A percentile compares a stretch with the other conserved stretches of the same genome.
Conservation (phyloP, 1,140 invertebrate genomes). For the Caenorhabditis remanei region DNA sequence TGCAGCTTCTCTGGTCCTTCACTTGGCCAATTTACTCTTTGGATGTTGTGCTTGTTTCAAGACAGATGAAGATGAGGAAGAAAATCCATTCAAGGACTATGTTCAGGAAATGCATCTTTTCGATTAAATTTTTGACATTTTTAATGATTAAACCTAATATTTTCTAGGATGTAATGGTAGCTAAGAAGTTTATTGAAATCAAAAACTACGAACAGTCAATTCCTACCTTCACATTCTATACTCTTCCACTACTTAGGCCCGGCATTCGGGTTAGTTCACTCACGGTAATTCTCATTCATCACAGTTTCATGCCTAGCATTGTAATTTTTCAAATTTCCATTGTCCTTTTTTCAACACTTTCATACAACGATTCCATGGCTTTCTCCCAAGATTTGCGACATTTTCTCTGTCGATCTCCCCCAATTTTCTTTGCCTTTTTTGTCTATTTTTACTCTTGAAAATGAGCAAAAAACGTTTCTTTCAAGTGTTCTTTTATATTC, state of each 20-base stretch:
- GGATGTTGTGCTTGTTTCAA: slow-evolving; percentile 28
- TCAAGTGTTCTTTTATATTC: slow-evolving; percentile 27
- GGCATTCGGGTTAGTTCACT: slow-evolving; percentile 27
- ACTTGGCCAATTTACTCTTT: slow-evolving; percentile 27
- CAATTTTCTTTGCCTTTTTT: slow-evolving; percentile 5
- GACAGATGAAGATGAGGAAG: not conserved
- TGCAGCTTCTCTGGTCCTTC: slow-evolving; percentile 16
- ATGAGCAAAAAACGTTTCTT: slow-evolving; percentile 34
- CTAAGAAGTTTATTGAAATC: too few relatives aligned
- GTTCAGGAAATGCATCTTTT: slow-evolving; percentile 51
- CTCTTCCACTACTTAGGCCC: slow-evolving; percentile 8
- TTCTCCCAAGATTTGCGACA: slow-evolving; percentile 37
- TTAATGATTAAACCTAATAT: not conserved
- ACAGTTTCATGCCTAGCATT: slow-evolving; percentile 28
- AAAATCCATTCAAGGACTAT: slow-evolving; percentile 37
- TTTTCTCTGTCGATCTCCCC: slow-evolving; percentile 21
- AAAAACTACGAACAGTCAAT: too few relatives aligned
- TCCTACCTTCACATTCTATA: too few relatives aligned
- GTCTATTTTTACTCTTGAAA: not conserved
- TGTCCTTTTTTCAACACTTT: not conserved
- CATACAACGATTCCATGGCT: slow-evolving; percentile 48
- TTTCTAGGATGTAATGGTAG: too few relatives aligned
- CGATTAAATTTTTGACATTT: not conserved
- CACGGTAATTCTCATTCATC: not conserved
- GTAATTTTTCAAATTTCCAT: not conserved